Evolutionary conservation across 2,113 vertebrate genomes (phyloP).

Genomic region (Chrysochloris asiatica): DNA sequence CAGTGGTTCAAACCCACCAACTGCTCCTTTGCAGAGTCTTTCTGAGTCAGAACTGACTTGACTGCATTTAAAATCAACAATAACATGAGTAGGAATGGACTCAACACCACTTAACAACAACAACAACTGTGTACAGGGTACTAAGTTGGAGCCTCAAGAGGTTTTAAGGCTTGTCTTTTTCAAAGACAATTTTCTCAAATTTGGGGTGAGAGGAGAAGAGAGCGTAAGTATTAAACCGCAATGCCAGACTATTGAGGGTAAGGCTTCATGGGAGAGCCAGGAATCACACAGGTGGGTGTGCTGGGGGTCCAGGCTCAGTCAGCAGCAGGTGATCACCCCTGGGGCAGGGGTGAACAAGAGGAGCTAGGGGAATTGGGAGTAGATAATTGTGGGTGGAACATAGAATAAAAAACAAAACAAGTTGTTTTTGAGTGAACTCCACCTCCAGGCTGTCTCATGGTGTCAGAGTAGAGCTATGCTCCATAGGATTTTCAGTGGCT

Average conservation of each 20-base stretch:
- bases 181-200: too few species aligned
- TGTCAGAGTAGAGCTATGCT: not conserved
- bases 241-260: too few species aligned
- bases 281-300: not conserved
- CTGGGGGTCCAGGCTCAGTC: not conserved
- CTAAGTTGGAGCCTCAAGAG: not conserved
- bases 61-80: too few species aligned
- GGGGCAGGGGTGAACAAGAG: not conserved
- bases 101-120: too few species aligned
- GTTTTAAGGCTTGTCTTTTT: not conserved
- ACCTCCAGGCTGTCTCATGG: not conserved
- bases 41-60: too few species aligned
- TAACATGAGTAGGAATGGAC: too few species aligned
- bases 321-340: not conserved
- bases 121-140: not conserved
- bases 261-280: too few species aligned
- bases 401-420: not conserved
- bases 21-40: too few species aligned
- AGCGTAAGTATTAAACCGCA: not conserved
- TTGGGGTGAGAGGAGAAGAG: not conserved
- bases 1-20: too few species aligned
- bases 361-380: not conserved
- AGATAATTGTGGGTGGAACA: not conserved
- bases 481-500: not conserved
- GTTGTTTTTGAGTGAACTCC: not conserved